Percentiles rank a stretch among this genome's conserved stretches.
Evolutionary conservation across 2,888 invertebrate species (phyloP).

Genomic region (Polymixis lichenea): DNA sequence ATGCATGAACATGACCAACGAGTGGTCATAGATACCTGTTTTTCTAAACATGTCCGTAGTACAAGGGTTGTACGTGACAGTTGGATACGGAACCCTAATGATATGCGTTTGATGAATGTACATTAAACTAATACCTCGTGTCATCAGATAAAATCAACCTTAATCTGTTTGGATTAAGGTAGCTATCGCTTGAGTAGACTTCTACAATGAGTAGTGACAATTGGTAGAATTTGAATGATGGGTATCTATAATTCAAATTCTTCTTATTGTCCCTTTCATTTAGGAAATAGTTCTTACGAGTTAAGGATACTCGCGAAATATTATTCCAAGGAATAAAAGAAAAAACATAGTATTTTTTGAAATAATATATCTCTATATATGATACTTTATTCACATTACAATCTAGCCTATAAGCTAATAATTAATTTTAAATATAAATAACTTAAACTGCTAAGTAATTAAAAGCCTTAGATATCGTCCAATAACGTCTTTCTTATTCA

Average conservation of each 20-base stretch:
- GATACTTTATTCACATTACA: too few relatives aligned
- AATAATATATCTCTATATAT: neutral
- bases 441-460: too few relatives aligned
- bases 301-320: neutral
- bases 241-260: neutral
- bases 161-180: neutral
- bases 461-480: too few relatives aligned
- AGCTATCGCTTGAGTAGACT: neutral
- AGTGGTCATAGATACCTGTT: conserved; percentile 23
- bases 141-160: conserved; percentile 25
- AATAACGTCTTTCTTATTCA: too few relatives aligned
- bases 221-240: neutral
- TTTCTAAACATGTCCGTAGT: conserved; percentile 4
- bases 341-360: neutral
- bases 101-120: conserved; percentile 37
- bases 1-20: neutral
- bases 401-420: too few relatives aligned
- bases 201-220: neutral
- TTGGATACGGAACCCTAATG: conserved; percentile 22
- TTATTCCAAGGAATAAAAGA: neutral
- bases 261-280: too few relatives aligned
- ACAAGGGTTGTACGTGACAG: conserved; percentile 36
- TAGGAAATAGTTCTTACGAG: neutral
- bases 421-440: too few relatives aligned
- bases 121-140: conserved; percentile 32